These are phyloP conservation scores for Cotesia vestalis DNA, from an alignment of 1,140 invertebrate genomes.

Conservation along the genomic window DNA sequence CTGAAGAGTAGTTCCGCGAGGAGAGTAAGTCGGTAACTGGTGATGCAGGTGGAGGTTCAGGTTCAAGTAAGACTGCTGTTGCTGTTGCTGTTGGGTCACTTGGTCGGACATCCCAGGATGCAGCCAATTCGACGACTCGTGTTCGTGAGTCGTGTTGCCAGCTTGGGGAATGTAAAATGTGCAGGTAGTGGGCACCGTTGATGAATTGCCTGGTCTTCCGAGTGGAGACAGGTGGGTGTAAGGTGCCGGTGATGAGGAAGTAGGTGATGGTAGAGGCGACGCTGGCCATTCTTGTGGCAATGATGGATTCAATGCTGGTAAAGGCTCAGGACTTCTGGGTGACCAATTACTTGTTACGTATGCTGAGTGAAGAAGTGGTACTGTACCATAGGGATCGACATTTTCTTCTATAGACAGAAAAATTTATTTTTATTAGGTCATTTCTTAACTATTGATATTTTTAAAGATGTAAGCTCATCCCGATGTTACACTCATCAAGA, in stretches of 20 bases:
- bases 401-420: constrained; percentile 50
- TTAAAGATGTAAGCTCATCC: too few species aligned
- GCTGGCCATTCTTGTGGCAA: constrained; percentile 59
- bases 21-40: constrained; percentile 54
- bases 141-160: constrained; percentile 48
- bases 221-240: constrained; percentile 48
- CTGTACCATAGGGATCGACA: constrained; percentile 58
- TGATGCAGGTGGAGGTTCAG: constrained; percentile 63
- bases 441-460: too few species aligned
- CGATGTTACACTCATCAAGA: too few species aligned
- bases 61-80: constrained; percentile 60
- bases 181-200: constrained; percentile 51
- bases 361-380: constrained; percentile 61
- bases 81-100: constrained; percentile 54
- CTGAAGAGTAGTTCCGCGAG: constrained; percentile 36
- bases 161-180: constrained; percentile 58
- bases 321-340: constrained; percentile 58
- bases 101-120: constrained; percentile 55
- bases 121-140: constrained; percentile 58
- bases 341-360: constrained; percentile 61
- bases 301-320: constrained; percentile 48
- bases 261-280: constrained; percentile 60
- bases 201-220: constrained; percentile 41
- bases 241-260: constrained; percentile 46
- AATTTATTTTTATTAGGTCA: not conserved